These are phyloP conservation scores for Periparus ater DNA, from an alignment of 2,797 vertebrate genomes.

Conservation along the genomic window DNA sequence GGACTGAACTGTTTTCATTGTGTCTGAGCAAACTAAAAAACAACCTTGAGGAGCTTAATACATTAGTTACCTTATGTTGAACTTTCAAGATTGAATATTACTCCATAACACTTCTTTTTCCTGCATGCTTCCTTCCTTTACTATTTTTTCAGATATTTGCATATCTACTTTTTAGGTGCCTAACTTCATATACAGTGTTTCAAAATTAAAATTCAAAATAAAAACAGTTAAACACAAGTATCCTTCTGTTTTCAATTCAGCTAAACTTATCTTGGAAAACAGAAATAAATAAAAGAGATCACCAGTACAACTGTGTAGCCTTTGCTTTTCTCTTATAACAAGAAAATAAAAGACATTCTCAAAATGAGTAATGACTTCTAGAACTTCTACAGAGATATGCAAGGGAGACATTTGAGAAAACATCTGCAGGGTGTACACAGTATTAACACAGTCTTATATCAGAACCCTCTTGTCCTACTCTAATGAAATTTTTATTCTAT, in stretches of 20 bases:
- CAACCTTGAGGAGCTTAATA: background rate
- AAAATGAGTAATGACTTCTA: background rate
- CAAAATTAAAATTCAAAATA: background rate
- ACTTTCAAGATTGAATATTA: background rate
- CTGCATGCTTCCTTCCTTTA: background rate
- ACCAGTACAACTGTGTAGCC: background rate
- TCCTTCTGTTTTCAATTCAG: background rate
- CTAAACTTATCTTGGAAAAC: background rate
- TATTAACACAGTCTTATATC: background rate
- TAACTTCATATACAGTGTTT: background rate
- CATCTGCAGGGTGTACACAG: background rate
- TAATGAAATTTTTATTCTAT: background rate
- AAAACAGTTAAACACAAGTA: background rate
- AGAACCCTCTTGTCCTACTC: background rate
- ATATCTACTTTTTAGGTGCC: background rate
- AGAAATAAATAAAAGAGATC: background rate
- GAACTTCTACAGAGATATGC: background rate
- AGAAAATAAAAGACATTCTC: background rate
- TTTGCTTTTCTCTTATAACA: background rate
- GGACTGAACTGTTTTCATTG: background rate
- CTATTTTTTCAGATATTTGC: background rate
- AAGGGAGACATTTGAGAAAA: background rate
- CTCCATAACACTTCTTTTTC: background rate
- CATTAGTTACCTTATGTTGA: background rate
- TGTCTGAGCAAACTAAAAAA: background rate